phyloP scores from a whole-genome alignment of 1,140 invertebrate species.

The Drosophila sproati region DNA sequence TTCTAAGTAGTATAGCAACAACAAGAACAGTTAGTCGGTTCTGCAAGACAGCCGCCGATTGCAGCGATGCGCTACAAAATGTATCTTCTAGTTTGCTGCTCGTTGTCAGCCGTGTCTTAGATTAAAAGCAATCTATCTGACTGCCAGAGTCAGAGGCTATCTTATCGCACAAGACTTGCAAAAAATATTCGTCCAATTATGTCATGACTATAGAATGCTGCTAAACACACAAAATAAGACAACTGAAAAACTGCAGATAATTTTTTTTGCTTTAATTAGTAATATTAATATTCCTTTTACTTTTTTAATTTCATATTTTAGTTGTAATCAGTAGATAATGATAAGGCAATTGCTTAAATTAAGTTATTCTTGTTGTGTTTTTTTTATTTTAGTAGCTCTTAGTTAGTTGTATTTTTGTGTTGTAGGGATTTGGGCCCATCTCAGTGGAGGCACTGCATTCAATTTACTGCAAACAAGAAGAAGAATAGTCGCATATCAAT shows the following conservation, averaged over 20 bases:
- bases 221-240: conserved; percentile 36
- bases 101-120: conserved; percentile 55
- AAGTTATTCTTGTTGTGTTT: conserved; percentile 11
- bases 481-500: conserved; percentile 66
- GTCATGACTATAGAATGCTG: conserved; percentile 63
- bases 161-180: conserved; percentile 65
- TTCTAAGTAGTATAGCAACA: conserved; percentile 44
- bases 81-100: conserved; percentile 43
- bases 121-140: conserved; percentile 62
- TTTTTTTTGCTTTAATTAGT: conserved; percentile 66
- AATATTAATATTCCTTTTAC: conserved; percentile 59
- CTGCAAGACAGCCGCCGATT: conserved; percentile 59
- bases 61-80: conserved; percentile 65
- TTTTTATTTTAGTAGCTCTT: conserved; percentile 25
- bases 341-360: conserved; percentile 45
- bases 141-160: conserved; percentile 36
- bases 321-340: conserved; percentile 20
- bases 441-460: conserved; percentile 49
- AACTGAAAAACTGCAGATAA: conserved; percentile 21
- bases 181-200: conserved; percentile 73
- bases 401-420: conserved; percentile 53
- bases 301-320: conserved; percentile 9
- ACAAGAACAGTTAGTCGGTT: conserved; percentile 73
- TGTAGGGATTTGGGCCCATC: conserved; percentile 30
- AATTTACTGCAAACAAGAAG: conserved; percentile 73